Base-by-base conservation (phyloP, 2,797 vertebrate species). In the Crocodylus rhombifer region DNA sequence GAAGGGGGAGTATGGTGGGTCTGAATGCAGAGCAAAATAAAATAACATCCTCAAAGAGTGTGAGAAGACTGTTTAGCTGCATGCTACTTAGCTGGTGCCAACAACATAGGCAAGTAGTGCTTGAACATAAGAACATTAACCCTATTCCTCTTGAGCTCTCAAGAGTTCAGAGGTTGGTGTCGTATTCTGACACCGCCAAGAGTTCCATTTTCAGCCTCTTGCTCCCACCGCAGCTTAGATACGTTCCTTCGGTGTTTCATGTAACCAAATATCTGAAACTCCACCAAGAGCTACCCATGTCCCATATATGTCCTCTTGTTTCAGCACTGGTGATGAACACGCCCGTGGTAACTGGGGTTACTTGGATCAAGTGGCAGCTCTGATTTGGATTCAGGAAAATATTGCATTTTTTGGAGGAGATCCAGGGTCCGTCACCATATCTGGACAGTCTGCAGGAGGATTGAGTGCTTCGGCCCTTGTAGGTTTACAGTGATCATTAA, bases 301-400 rank as follows among this genome's bases (percentile, higher is more conserved):
- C 36, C 20, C 33, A 12, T 51, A 51, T 51, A 51, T 51, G 18
- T 23, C 36, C 10, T 9, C 57, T 58, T 51, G 25, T 95, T 80
- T 82, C 84, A 99, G 98, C 97, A 98, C 98, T 8, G 98, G 98
- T 61, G 98, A 98, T 57, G 76, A 97, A 28, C 95, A 98, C 0
- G 97, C 98, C 23, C 67, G 20, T 42, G 98, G 98, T 0, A 99
- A 99, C 95, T 99, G 98, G 97, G 98, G 98, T 5, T 98, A 98
- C 79, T 18, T 98, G 96, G 98, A 99, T 87, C 98, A 99, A 96
- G 96, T 99, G 42, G 97, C 98, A 0, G 98, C 98, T 1, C 97
- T 99, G 16, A 96, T 58, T 63, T 99, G 98, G 98, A 97, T 99
- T 11, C 97, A 98, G 92, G 95, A 98, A 85, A 99, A 98, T 36